Evolutionary conservation across 2,113 vertebrate genomes (phyloP).

Genomic region (Labeo rohita): DNA sequence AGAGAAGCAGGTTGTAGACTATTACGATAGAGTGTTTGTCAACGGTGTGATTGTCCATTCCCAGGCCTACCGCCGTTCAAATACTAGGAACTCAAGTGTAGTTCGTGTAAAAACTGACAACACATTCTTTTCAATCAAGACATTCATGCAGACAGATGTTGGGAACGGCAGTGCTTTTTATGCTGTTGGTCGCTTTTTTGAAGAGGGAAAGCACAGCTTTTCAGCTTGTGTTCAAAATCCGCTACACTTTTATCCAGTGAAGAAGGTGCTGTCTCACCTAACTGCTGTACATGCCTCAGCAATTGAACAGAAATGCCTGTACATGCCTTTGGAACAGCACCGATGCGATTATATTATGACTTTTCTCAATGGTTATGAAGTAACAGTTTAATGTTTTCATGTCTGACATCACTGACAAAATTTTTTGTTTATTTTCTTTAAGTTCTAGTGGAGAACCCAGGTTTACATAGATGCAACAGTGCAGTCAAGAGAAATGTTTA

Average conservation of each 20-base stretch:
- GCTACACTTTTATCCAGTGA: not conserved
- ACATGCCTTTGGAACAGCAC: conserved; percentile 9
- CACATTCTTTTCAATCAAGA: not conserved
- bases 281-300: conserved; percentile 21
- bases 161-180: conserved; percentile 1
- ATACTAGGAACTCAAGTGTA: not conserved
- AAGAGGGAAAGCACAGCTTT: not conserved
- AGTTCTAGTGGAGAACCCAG: too few relatives aligned
- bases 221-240: too few relatives aligned
- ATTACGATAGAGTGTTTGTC: conserved; percentile 6
- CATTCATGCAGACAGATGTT: not conserved
- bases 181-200: conserved; percentile 6
- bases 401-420: too few relatives aligned
- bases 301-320: conserved; percentile 22
- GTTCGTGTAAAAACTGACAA: not conserved
- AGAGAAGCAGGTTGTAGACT: conserved; percentile 19
- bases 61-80: not conserved
- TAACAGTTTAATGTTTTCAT: too few relatives aligned
- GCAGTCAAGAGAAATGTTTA: too few relatives aligned
- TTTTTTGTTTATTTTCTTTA: too few relatives aligned
- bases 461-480: too few relatives aligned
- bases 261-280: not conserved
- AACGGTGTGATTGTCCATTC: conserved; percentile 21
- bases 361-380: too few relatives aligned
- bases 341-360: not conserved